Base-by-base conservation (phyloP, 2,113 vertebrate genomes). In the Chaenogobius annularis region DNA sequence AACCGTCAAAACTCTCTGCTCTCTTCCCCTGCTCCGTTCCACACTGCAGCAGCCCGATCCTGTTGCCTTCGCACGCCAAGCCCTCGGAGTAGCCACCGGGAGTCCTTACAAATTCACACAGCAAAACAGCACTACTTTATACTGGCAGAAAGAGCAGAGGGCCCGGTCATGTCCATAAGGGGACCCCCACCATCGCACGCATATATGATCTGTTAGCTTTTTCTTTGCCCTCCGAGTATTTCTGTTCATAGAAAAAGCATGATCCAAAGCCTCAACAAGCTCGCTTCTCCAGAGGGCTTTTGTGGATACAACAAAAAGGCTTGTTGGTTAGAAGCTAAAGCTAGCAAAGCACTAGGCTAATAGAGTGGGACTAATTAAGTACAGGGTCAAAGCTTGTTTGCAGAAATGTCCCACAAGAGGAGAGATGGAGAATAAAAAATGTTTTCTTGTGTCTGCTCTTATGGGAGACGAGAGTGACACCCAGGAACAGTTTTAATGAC, bases 401-500 rank as follows among this genome's bases (percentile, higher is more conserved):
- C 85, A 86, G 26, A 85, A 85, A 86, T 71, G 55, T 83, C 82
- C 75, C 63, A 64, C 23, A 15, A 61, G 80, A 70, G 73, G 74
- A 83, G 78, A 31, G 19, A 58, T 7, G 22, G 15, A 63, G 82
- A 77, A 84, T 83, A 83, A 75, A 83, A 77, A 77, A 79, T 66
- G 69, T 73, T 80, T 80, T 81, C 72, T 82, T 84, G 82, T 81
- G 78, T 87, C 77, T 78, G 63, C 73, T 87, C 78, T 87, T 82
- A 50, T 62, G 79, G 69, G 81, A 78, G 73, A 77, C 80, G 80
- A 73, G 9, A 58, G 66, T 86, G 83, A 88, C 85, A 88, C 85
- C 84, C 86, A 88, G 73, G 75, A 80, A 72, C 73, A 79, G 69
- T 92, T 89, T 89, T 88, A 90, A 91, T 89, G 89, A 90, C 90